phyloP scores from a whole-genome alignment of 2,888 invertebrate species.

The Acrocyrtus sp. region DNA sequence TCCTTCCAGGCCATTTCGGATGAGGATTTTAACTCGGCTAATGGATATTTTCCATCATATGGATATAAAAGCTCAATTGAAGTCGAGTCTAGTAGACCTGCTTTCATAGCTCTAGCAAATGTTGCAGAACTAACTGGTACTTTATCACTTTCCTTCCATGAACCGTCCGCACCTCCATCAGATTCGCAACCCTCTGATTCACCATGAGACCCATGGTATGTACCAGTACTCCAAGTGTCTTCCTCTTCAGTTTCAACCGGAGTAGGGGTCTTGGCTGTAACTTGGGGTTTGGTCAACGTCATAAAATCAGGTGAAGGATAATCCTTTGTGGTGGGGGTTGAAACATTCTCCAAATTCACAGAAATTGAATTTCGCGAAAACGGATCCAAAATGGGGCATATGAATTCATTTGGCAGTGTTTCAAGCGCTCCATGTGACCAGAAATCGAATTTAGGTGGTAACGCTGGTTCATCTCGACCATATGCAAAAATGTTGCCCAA shows the following conservation, averaged over 20 bases:
- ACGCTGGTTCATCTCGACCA: slow-evolving; percentile 10
- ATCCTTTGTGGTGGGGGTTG: too few species aligned
- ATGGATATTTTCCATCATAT: background rate
- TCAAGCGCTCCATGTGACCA: slow-evolving; percentile 49
- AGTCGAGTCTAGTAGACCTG: background rate
- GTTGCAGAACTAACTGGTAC: background rate
- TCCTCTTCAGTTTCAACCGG: too few species aligned
- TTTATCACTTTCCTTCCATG: background rate
- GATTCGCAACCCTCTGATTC: too few species aligned
- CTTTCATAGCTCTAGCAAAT: background rate
- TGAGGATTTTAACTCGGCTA: background rate
- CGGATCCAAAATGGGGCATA: slow-evolving; percentile 47
- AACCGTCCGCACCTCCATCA: too few species aligned
- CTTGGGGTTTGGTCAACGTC: too few species aligned
- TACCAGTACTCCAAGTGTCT: too few species aligned
- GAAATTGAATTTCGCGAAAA: slow-evolving; percentile 29
- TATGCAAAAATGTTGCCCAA: background rate
- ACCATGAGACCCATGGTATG: too few species aligned
- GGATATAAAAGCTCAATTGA: slow-evolving; percentile 7
- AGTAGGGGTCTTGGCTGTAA: too few species aligned
- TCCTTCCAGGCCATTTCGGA: slow-evolving; percentile 3
- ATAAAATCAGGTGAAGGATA: too few species aligned
- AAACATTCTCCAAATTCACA: slow-evolving; percentile 4
- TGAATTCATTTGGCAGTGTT: slow-evolving; percentile 18
- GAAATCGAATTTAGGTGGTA: slow-evolving; percentile 39